Evolutionary conservation across 2,797 vertebrate genomes (phyloP).

Genomic region (Dendrocincla fuliginosa): DNA sequence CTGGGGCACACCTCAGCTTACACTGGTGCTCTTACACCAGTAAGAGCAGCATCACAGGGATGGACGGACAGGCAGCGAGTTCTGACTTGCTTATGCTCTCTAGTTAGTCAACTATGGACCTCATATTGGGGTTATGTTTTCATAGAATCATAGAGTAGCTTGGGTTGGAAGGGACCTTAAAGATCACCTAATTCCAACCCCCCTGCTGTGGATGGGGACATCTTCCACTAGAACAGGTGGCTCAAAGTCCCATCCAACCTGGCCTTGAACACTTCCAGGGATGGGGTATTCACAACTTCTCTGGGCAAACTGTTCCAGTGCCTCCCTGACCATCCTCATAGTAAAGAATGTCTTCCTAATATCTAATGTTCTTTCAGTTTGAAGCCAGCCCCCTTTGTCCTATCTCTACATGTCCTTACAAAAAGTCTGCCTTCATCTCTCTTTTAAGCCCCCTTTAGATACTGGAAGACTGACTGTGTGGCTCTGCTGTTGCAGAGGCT

Average conservation of each 20-base stretch:
- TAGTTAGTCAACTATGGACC: background rate
- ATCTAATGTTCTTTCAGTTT: background rate
- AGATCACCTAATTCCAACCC: background rate
- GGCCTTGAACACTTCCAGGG: background rate
- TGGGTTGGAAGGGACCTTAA: background rate
- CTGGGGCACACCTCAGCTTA: background rate
- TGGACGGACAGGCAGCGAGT: background rate
- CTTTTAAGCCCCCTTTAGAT: background rate
- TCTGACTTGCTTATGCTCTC: background rate
- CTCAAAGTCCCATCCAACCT: background rate
- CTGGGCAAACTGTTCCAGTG: background rate
- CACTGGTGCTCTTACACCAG: no score
- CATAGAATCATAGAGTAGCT: background rate
- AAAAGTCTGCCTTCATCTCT: background rate
- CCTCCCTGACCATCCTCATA: background rate
- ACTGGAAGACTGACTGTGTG: background rate
- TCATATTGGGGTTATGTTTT: background rate
- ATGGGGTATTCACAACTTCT: background rate
- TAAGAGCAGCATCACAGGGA: background rate
- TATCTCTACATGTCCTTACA: background rate
- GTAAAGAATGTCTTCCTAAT: background rate
- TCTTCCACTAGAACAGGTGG: background rate
- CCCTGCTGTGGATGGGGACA: background rate
- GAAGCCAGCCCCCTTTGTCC: background rate
- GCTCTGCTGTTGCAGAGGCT: background rate